Base-by-base conservation (phyloP, 2,797 vertebrate genomes). In the Chromobotia macracanthus region DNA sequence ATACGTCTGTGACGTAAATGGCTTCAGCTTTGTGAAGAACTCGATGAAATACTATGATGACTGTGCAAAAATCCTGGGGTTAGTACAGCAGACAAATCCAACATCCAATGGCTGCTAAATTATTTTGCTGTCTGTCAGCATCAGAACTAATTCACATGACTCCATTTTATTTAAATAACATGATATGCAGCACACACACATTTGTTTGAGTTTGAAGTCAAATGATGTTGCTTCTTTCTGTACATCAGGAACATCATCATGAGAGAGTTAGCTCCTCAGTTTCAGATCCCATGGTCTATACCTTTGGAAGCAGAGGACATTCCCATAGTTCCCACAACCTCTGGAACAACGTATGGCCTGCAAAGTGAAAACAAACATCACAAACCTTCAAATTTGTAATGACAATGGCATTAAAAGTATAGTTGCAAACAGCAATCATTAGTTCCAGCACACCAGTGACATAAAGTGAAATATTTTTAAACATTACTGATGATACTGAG, bases 11-110 rank as follows among this genome's bases (percentile, higher is more conserved):
- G 95, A 96, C 65, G 95, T 96, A 70, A 96, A 96, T 75, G 95
- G 95, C 80, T 96, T 96, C 90, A 96, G 95, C 90, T 96, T 96
- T 84, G 95, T 96, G 88, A 96, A 96, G 90, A 96, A 96, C 87
- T 96, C 95, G 71, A 96, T n/a, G n/a, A n/a, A n/a, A n/a, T n/a
- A n/a, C n/a, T n/a, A n/a, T n/a, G n/a, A n/a, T n/a, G n/a, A n/a
- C n/a, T n/a, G n/a, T n/a, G n/a, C n/a, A n/a, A n/a, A n/a, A n/a
- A n/a, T n/a, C n/a, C n/a, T 96, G 79, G 95, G 95, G 95, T 96
- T 91, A 92, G 93, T 72, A 55, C 12, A 19, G 19, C 13, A 55
- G 21, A 68, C 35, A 76, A 13, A 56, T 56, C 15, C 3, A 3
- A 38, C 23, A 28, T n/a, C n/a, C 15, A 48, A 10, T 10, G 3